These are phyloP conservation scores for Luffia ferchaultella DNA, from an alignment of 2,888 invertebrate species.

Conservation along the genomic window DNA sequence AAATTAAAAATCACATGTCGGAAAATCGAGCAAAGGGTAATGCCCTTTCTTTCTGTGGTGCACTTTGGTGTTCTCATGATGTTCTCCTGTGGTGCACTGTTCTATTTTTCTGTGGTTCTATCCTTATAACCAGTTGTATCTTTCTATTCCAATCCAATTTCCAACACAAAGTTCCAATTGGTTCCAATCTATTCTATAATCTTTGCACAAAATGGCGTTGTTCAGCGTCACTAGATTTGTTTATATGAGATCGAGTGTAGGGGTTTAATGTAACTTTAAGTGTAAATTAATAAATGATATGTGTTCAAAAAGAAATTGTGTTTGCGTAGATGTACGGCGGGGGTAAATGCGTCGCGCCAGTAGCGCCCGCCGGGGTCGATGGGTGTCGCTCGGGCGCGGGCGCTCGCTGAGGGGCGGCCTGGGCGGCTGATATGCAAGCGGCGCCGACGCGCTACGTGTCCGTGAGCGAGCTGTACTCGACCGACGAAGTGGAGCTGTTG, in stretches of 20 bases:
- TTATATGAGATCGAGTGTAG: neutral
- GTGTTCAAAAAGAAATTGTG: neutral
- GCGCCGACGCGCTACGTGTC: conserved; percentile 63
- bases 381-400: conserved; percentile 25
- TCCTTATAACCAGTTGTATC: too few species aligned
- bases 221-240: neutral
- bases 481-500: conserved; percentile 65
- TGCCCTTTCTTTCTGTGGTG: too few species aligned
- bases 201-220: neutral
- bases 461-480: conserved; percentile 61
- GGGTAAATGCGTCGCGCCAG: neutral
- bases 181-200: neutral
- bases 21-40: too few species aligned
- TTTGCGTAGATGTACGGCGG: neutral
- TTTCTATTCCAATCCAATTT: too few species aligned
- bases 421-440: conserved; percentile 59
- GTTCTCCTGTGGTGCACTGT: too few species aligned
- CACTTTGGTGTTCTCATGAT: too few species aligned
- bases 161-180: too few species aligned
- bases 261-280: neutral
- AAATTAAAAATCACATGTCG: too few species aligned
- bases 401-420: conserved; percentile 26
- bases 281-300: neutral
- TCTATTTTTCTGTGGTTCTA: too few species aligned
- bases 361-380: neutral